phyloP scores from a whole-genome alignment of 2,113 vertebrate species.

The Anoura caudifer region DNA sequence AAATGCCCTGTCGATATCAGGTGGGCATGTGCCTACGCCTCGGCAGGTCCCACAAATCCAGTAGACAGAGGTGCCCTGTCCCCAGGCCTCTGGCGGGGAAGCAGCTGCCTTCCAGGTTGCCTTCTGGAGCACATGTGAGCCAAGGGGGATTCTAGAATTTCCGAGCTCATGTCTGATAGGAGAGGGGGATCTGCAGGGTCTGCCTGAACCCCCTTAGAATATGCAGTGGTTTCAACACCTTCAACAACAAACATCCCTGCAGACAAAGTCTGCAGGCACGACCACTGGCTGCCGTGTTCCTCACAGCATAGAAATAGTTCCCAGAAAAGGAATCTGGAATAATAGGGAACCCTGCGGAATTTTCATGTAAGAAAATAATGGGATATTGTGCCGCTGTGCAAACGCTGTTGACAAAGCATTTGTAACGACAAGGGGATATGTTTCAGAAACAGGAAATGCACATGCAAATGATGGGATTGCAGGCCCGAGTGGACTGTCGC shows the following conservation, averaged over 20 bases:
- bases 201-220: background rate
- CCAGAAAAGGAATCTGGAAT: background rate
- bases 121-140: background rate
- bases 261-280: background rate
- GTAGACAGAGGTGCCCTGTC: background rate
- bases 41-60: background rate
- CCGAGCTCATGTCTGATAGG: background rate
- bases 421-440: background rate
- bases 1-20: rapidly evolving
- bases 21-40: background rate
- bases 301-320: background rate
- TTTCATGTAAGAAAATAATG: background rate
- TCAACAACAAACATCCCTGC: background rate
- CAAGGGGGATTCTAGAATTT: background rate
- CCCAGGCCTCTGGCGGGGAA: background rate
- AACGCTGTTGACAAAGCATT: background rate
- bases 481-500: background rate
- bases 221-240: rapidly evolving
- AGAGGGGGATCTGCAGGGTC: background rate
- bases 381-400: background rate
- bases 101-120: background rate
- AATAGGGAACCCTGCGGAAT: background rate
- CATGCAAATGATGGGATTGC: background rate
- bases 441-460: background rate
- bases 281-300: background rate